Evolutionary conservation across 2,113 vertebrate species (phyloP), one percentile per base, ranked within the genome.

Genomic region (Scomber colias): DNA sequence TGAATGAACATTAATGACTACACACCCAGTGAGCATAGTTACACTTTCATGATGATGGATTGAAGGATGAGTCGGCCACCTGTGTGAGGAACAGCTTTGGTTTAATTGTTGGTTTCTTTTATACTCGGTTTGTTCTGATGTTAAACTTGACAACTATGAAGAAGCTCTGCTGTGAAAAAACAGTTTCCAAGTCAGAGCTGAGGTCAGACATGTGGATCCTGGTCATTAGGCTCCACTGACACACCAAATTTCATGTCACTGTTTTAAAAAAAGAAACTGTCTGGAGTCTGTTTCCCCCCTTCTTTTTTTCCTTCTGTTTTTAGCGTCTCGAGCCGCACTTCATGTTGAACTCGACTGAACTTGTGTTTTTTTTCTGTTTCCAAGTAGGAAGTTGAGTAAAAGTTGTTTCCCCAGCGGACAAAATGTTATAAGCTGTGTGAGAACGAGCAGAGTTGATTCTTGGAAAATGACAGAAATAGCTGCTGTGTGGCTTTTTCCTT

Each of bases 391-490:
- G 65, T 75, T 16, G 27, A 64, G 65, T 65, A 71, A 27, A 68
- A 64, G 72, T 65, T 55, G 19, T 48, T 64, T 51, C 59, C 31
- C 15, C 11, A 50, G 61, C 24, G 45, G 40, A 45, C 35, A 9
- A 40, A 27, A 5, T 48, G 16, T 4, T 45, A 12, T 6, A 59
- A 71, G 49, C 17, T 68, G 24, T 5, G 12, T 40, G 35, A 59
- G 11, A 51, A 3, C 13, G 0, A 11, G 51, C 27, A 27, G 3
- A 27, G 24, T 1, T 0, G 64, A 72, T 79, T 53, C 51, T n/a
- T 48, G 59, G 71, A 84, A 75, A 76, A 9, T 11, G 12, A 60
- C 53, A 21, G 13, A 57, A 87, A 80, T 77, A 85, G 60, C 82
- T 13, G 1, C 14, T 45, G 31, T 11, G 16, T 57, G 56, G 35